Evolutionary conservation across 2,113 vertebrate species (phyloP).

Genomic region (Pseudorectes ferrugineus): DNA sequence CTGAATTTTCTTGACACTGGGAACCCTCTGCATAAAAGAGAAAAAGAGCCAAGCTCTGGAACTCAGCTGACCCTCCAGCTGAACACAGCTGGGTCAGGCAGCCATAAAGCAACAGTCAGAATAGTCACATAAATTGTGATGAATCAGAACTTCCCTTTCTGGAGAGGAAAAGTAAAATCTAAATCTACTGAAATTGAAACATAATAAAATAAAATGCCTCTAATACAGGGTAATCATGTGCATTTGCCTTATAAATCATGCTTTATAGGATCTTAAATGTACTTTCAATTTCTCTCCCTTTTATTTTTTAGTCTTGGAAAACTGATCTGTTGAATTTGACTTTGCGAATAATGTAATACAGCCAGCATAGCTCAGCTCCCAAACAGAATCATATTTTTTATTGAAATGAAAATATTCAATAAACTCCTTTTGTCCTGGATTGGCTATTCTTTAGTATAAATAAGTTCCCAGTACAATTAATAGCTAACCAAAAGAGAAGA

Average conservation of each 20-base stretch:
- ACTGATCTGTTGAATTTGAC: background rate
- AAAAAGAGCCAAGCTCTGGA: background rate
- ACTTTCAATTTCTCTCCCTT: slow-evolving; percentile 6
- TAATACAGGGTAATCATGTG: slow-evolving; percentile 10
- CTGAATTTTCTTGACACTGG: background rate
- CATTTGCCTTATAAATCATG: background rate
- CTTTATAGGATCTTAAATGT: slow-evolving; percentile 32
- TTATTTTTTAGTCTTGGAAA: slow-evolving; percentile 15
- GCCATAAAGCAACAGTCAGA: background rate
- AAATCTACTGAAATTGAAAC: background rate
- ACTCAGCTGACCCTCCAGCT: background rate
- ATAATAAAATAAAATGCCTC: slow-evolving; percentile 23
- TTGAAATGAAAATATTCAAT: slow-evolving; percentile 32
- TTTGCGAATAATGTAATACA: background rate
- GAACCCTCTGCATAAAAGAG: background rate
- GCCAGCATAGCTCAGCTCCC: background rate
- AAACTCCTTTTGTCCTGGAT: background rate
- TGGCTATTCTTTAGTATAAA: background rate
- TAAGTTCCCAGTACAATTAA: slow-evolving; percentile 4
- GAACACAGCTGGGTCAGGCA: background rate
- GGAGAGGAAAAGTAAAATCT: background rate
- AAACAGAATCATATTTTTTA: background rate
- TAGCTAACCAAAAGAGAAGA: background rate
- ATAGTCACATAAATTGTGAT: background rate
- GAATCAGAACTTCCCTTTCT: background rate